Percentiles rank a stretch among this genome's conserved stretches.
Conservation (phyloP, 2,113 vertebrate species). For the Sinocyclocheilus maitianheensis region DNA sequence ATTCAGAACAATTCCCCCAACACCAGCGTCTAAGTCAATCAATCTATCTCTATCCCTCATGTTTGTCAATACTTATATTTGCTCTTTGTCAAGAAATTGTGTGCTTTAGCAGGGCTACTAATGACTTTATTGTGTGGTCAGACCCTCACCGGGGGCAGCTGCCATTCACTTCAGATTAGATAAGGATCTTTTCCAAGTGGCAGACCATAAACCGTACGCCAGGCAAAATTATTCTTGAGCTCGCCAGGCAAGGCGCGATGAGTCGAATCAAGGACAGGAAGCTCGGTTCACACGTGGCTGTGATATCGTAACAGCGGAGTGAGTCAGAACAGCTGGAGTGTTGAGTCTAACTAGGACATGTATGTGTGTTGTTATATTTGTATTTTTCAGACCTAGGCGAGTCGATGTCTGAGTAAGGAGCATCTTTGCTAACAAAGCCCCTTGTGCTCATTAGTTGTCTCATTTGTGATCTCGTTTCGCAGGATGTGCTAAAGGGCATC, state of each 20-base stretch:
- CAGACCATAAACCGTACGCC: slow-evolving; percentile 29
- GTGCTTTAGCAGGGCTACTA: slow-evolving; percentile 47
- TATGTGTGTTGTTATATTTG: slow-evolving; percentile 43
- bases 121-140: slow-evolving; percentile 50
- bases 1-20: slow-evolving; percentile 19
- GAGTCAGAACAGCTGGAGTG: slow-evolving; percentile 18
- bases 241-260: slow-evolving; percentile 39
- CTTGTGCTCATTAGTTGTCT: slow-evolving; percentile 49
- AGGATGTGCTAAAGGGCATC: slow-evolving; percentile 53
- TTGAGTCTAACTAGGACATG: slow-evolving; percentile 36
- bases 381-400: slow-evolving; percentile 10
- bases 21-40: slow-evolving; percentile 22
- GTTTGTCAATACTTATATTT: slow-evolving; percentile 53
- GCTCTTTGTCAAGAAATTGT: slow-evolving; percentile 41
- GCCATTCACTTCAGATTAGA: slow-evolving; percentile 39
- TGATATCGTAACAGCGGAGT: not conserved
- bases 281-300: slow-evolving; percentile 14
- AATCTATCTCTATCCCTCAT: slow-evolving; percentile 29
- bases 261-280: slow-evolving; percentile 50
- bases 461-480: slow-evolving; percentile 59
- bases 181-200: slow-evolving; percentile 37
- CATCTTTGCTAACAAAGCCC: slow-evolving; percentile 42
- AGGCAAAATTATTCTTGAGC: slow-evolving; percentile 41
- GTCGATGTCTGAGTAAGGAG: slow-evolving; percentile 30
- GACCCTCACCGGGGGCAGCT: slow-evolving; percentile 35